Evolutionary conservation across 2,113 vertebrate genomes (phyloP), one percentile per base, ranked within the genome.

Genomic region (Anseranas semipalmata): DNA sequence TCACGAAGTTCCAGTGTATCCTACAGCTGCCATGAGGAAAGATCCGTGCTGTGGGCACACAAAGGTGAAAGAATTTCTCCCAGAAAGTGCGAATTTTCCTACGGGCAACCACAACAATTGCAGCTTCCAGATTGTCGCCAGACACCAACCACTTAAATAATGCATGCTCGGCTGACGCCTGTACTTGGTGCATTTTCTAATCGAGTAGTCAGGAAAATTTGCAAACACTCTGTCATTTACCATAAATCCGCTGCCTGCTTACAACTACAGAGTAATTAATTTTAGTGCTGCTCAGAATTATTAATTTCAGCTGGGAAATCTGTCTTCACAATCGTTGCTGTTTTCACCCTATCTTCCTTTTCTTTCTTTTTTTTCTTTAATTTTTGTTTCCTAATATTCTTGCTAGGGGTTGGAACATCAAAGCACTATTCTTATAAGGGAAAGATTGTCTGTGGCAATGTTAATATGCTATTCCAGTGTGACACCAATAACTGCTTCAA

Each of bases 31-130:
- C 94, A 96, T 80, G 95, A 97, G 93, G 97, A 98, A 93, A 98
- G 97, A 98, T 98, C 96, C 68, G n/a, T 98, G 97, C 98, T 98
- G 93, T 98, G 97, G 98, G 98, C 97, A 95, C 94, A 98, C 96
- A 98, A 97, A 98, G 98, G 98, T 98, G 98, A 98, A 98, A 98
- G 96, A 98, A 98, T 98, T 98, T 98, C 97, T 98, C 97, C 97
- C 97, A 96, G 96, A 98, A 98, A 98, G 98, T 98, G 98, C 32
- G 92, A 98, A 98, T 98, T 98, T 98, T 98, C 97, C 98, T 98
- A 97, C 83, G 37, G 98, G 98, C 97, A 97, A 98, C 95, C 96
- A 97, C 97, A 98, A 98, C 95, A 97, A 98, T 97, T 98, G 96
- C 90, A 89, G 97, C 96, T 98, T 98, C 97, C 97, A 98, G 97